Evolutionary conservation across 2,888 invertebrate genomes (phyloP).

Genomic region (Pyrgus malvae): DNA sequence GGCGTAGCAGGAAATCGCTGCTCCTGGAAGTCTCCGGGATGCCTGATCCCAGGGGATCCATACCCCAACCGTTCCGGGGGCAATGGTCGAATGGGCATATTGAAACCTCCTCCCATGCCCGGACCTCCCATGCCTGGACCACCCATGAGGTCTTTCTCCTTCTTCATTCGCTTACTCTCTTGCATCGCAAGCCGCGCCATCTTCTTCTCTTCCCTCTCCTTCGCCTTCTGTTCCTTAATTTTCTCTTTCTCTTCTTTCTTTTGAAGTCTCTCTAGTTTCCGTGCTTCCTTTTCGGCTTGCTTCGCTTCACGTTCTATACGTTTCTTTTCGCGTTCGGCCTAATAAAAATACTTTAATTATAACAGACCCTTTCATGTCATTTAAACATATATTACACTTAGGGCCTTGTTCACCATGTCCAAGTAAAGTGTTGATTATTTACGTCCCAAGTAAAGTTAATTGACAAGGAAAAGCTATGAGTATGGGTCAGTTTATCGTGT

Average conservation of each 20-base stretch:
- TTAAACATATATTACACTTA: too few species aligned
- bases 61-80: conserved; percentile 20
- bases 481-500: too few species aligned
- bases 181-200: conserved; percentile 66
- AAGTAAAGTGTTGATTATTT: too few species aligned
- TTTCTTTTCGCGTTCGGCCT: conserved; percentile 78
- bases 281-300: conserved; percentile 73
- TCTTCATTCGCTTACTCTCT: conserved; percentile 67
- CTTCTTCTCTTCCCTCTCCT: conserved; percentile 72
- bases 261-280: conserved; percentile 68
- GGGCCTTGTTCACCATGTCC: too few species aligned
- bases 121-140: conserved; percentile 48
- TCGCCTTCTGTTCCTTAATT: conserved; percentile 71
- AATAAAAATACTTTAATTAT: neutral
- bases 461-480: too few species aligned
- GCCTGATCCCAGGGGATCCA: conserved; percentile 29
- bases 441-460: too few species aligned
- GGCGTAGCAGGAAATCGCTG: conserved; percentile 56
- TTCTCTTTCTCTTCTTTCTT: conserved; percentile 76
- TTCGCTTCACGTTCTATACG: conserved; percentile 78
- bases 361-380: too few species aligned
- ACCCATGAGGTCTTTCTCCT: conserved; percentile 51
- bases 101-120: too few species aligned
- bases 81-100: too few species aligned
- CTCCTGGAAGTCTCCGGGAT: conserved; percentile 43